Evolutionary conservation across 2,888 invertebrate species (phyloP).

Genomic region (Dryomyza anilis): DNA sequence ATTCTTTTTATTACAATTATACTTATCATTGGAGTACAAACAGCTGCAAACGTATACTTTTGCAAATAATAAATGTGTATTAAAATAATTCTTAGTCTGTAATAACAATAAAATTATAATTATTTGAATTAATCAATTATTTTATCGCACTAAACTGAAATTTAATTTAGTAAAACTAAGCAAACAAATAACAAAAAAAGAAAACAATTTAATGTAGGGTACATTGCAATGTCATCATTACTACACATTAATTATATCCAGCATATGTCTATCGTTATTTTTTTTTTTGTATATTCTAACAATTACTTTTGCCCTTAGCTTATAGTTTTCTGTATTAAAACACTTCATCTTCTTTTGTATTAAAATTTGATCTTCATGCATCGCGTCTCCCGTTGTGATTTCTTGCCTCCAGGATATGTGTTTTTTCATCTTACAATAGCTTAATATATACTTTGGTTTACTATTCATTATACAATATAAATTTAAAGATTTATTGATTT

Average conservation of each 20-base stretch:
- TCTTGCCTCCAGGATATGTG: conserved; percentile 23
- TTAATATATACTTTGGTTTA: neutral
- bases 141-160: neutral
- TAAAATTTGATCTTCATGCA: neutral
- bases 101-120: too few species aligned
- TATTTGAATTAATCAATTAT: neutral
- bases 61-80: neutral
- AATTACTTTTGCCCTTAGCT: conserved; percentile 10
- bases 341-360: neutral
- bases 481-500: neutral
- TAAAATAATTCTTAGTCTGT: neutral
- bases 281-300: too few species aligned
- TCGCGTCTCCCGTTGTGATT: too few species aligned
- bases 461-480: neutral
- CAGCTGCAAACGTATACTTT: neutral
- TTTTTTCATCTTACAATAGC: conserved; percentile 18
- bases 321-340: conserved; percentile 2
- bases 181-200: too few species aligned
- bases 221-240: neutral
- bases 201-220: neutral
- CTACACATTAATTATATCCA: too few species aligned
- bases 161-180: neutral
- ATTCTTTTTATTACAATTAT: conserved; percentile 10
- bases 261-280: neutral
- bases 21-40: conserved; percentile 11